Evolutionary conservation across 1,140 invertebrate genomes (phyloP).

Genomic region (Platyscapa corneri): DNA sequence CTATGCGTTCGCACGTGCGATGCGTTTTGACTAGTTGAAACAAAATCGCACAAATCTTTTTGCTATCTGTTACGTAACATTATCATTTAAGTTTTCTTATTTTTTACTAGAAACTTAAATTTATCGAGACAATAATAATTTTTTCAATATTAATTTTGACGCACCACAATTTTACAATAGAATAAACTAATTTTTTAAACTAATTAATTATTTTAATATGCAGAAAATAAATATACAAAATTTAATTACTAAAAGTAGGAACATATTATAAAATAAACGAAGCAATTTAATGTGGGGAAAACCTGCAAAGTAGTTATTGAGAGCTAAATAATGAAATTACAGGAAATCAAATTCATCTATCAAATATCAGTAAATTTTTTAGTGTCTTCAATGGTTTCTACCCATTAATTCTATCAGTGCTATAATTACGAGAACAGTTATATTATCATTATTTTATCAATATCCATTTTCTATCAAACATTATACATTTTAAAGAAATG

Average conservation of each 20-base stretch:
- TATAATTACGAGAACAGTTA: conserved; percentile 8
- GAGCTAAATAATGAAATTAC: conserved; percentile 19
- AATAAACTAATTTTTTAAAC: too few relatives aligned
- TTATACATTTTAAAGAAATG: too few relatives aligned
- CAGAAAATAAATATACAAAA: neutral
- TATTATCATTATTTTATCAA: neutral
- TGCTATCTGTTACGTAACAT: too few relatives aligned
- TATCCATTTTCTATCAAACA: neutral
- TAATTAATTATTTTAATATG: neutral
- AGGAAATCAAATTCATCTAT: conserved; percentile 3
- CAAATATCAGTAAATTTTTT: neutral
- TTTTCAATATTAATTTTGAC: neutral
- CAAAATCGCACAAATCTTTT: too few relatives aligned
- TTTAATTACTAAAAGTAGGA: neutral
- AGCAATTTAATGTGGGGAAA: neutral
- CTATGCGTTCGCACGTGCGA: neutral
- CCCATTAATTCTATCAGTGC: neutral
- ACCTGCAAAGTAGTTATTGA: conserved; percentile 12
- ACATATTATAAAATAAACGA: neutral
- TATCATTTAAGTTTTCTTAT: too few relatives aligned
- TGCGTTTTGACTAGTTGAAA: too few relatives aligned
- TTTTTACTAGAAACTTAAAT: neutral
- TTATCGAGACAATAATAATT: neutral
- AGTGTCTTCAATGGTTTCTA: neutral
- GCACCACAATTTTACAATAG: too few relatives aligned